These are phyloP conservation scores for Sylvilagus floridanus DNA, from an alignment of 2,797 vertebrate genomes.

Conservation along the genomic window DNA sequence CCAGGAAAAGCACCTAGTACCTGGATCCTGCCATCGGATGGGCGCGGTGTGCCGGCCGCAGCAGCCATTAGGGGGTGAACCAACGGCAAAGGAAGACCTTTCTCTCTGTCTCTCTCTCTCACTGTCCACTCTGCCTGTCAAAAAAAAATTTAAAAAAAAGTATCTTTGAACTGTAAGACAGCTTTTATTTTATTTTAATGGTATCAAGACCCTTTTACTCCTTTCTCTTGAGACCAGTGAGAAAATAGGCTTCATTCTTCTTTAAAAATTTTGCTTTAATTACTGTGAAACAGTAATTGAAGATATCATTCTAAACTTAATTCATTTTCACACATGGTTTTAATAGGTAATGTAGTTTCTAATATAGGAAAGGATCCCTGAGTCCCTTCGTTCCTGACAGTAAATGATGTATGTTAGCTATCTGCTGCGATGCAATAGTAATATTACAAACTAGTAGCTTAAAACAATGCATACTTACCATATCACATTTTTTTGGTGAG, in stretches of 20 bases:
- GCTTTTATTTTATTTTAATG: constrained; percentile 30
- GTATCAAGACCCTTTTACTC: background rate
- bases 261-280: background rate
- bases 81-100: too few relatives aligned
- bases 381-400: background rate
- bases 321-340: constrained; percentile 33
- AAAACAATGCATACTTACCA: constrained; percentile 16
- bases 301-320: background rate
- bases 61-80: too few relatives aligned
- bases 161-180: background rate
- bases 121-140: too few relatives aligned
- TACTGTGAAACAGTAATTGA: constrained; percentile 31
- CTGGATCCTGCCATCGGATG: too few relatives aligned
- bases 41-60: too few relatives aligned
- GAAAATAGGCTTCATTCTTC: background rate
- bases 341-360: constrained; percentile 18
- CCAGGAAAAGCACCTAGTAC: too few relatives aligned
- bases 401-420: constrained; percentile 7
- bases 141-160: too few relatives aligned
- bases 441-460: background rate
- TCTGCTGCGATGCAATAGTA: background rate
- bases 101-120: too few relatives aligned
- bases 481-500: background rate
- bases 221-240: background rate
- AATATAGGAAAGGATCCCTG: background rate